Conservation (phyloP, 1,140 invertebrate species). For the Bathynomus jamesi region DNA sequence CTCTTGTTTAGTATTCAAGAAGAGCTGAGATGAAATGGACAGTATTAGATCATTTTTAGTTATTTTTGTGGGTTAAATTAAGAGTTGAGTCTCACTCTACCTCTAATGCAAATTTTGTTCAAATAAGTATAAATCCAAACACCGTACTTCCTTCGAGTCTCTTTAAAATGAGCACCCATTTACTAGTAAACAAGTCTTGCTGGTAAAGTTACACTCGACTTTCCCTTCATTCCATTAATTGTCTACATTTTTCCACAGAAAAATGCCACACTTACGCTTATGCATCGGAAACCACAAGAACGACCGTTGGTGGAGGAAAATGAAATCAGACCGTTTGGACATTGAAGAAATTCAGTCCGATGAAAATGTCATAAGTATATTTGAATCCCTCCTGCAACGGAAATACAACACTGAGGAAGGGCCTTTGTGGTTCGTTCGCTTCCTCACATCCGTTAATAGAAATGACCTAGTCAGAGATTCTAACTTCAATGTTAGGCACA, state of each 20-base stretch:
- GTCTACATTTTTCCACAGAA: constrained; percentile 23
- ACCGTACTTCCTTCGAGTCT: too few species aligned
- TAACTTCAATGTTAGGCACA: constrained; percentile 20
- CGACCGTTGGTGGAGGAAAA: constrained; percentile 30
- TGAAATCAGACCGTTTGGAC: constrained; percentile 25
- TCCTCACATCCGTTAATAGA: constrained; percentile 12
- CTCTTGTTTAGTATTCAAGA: too few species aligned
- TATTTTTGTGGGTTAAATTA: too few species aligned
- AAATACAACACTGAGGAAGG: constrained; percentile 24
- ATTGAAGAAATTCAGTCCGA: constrained; percentile 25
- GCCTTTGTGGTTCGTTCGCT: constrained; percentile 29
- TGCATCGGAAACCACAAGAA: constrained; percentile 14
- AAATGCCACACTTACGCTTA: constrained; percentile 31
- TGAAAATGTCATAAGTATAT: constrained; percentile 20
- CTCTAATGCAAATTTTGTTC: too few species aligned
- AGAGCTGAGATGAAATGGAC: too few species aligned
- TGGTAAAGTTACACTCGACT: too few species aligned
- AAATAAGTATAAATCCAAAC: too few species aligned
- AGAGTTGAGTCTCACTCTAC: too few species aligned
- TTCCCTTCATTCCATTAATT: too few species aligned
- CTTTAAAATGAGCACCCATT: too few species aligned
- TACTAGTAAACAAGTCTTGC: too few species aligned
- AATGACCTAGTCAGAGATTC: constrained; percentile 6
- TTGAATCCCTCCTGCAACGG: constrained; percentile 20
- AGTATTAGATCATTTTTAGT: too few species aligned